Evolutionary conservation across 2,113 vertebrate genomes (phyloP).

Genomic region (Grammomys dolichurus): DNA sequence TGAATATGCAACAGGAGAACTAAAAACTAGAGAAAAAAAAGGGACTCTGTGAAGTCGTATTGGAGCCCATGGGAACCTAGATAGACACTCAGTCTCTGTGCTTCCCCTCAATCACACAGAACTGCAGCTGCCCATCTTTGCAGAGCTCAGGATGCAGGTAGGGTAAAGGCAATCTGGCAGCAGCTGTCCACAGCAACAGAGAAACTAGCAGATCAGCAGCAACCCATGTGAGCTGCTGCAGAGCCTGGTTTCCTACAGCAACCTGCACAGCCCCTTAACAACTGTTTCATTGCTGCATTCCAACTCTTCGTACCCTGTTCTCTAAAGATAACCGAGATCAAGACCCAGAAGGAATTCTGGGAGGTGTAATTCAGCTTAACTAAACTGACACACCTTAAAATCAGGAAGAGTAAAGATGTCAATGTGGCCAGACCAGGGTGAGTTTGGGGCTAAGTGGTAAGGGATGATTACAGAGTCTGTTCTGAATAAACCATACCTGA

Average conservation of each 20-base stretch:
- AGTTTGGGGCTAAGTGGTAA: not conserved
- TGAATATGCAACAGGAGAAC: not conserved
- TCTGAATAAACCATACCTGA: not conserved
- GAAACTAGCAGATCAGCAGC: not conserved
- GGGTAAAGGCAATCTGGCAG: not conserved
- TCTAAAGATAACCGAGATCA: not conserved
- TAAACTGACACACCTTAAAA: not conserved
- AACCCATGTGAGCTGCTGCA: not conserved
- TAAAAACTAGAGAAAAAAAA: not conserved
- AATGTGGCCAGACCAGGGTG: not conserved
- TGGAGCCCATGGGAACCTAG: not conserved
- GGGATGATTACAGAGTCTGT: not conserved
- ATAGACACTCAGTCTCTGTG: not conserved
- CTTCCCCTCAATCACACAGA: not conserved
- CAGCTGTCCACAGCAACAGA: not conserved
- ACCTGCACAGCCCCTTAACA: not conserved
- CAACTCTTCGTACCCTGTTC: not conserved
- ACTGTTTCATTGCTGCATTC: not conserved
- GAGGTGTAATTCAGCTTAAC: not conserved
- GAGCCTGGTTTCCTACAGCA: accelerated
- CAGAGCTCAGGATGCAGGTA: not conserved
- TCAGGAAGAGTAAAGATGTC: not conserved
- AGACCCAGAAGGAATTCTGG: not conserved
- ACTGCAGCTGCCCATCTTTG: not conserved
- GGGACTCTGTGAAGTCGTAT: not conserved